These are phyloP conservation scores for Desmodus rotundus DNA, from an alignment of 2,113 vertebrate genomes.

Conservation along the genomic window DNA sequence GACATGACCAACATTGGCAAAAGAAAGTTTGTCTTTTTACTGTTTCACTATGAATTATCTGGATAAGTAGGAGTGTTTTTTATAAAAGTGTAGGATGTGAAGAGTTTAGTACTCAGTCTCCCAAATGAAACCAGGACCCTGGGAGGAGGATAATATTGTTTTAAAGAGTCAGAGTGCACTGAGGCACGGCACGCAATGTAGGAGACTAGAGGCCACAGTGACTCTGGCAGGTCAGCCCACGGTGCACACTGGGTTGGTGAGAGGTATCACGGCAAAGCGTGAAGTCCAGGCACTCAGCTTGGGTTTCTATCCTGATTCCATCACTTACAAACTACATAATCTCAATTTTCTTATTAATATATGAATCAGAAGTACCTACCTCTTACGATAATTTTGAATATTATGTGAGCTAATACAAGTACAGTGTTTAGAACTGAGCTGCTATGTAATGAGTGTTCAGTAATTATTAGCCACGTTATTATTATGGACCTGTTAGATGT, in stretches of 20 bases:
- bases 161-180: neutral
- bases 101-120: neutral
- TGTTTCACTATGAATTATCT: neutral
- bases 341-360: neutral
- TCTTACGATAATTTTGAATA: neutral
- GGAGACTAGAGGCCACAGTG: neutral
- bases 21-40: neutral
- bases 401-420: neutral
- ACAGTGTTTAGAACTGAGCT: neutral
- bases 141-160: neutral
- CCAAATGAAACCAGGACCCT: neutral
- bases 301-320: neutral
- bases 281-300: neutral
- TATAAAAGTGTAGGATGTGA: neutral
- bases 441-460: neutral
- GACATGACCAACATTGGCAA: neutral
- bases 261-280: too few relatives aligned
- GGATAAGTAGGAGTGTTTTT: neutral
- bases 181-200: neutral
- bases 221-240: too few relatives aligned
- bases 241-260: fast-evolving
- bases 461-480: neutral
- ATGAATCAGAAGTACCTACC: neutral
- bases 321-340: neutral
- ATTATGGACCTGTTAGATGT: neutral